Evolutionary conservation across 2,888 invertebrate species (phyloP), one percentile per base, ranked within the genome.

Genomic region (Lacanobia oleracea): DNA sequence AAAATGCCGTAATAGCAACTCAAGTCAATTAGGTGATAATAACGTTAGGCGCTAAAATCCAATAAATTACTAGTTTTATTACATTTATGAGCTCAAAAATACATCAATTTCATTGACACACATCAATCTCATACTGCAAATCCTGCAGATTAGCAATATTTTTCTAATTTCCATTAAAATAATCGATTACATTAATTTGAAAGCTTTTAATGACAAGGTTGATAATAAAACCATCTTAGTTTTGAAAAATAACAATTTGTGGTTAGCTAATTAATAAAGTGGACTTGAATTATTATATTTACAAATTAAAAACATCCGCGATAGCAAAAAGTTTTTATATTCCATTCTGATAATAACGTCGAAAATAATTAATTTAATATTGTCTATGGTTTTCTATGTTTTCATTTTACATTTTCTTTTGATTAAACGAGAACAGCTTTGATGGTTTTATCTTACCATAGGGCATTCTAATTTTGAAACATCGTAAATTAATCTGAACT

Each of bases 131-230:
- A 72, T 81, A 51, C 51, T 63, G 59, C 65, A 79, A 64, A 73
- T 81, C 51, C 53, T 62, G 59, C 61, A 78, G 68, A 74, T 79
- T 76, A 71, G 37, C 50, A 72, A 64, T 43, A 23, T 27, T 27
- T 40, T 16, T n/a, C 6, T 10, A 10, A 27, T 18, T 53, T n/a
- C 18, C 12, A 53, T 45, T 23, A 37, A 33, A 77, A 77, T 69
- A 27, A 56, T 69, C 23, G 3, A 51, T 27, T 51, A 1, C 2
- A 57, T 56, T 69, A 56, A 57, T 77, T 68, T 51, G 12, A 16
- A 18, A 69, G 23, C 50, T 68, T 50, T 50, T 33, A 69, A 50
- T 23, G 14, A 16, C 48, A 56, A 16, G 14, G 8, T 72, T n/a
- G 2, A 21, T 9, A 27, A 14, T 16, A 65, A 51, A 66, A 16